Evolutionary conservation across 2,888 invertebrate species (phyloP).

Genomic region (Drosophila vallismaia): DNA sequence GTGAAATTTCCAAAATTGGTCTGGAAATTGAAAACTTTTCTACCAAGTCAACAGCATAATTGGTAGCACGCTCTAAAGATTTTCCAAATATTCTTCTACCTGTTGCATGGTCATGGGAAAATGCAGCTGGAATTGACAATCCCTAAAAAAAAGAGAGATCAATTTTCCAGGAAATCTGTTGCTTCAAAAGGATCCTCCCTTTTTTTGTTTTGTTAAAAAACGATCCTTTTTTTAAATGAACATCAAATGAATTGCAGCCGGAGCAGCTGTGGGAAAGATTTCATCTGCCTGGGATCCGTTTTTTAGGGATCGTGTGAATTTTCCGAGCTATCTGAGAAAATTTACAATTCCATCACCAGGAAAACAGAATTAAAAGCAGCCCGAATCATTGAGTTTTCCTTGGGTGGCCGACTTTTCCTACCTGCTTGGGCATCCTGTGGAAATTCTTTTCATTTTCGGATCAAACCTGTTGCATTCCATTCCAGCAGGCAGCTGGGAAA

Average conservation of each 20-base stretch:
- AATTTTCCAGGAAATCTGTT: conserved; percentile 39
- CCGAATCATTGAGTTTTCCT: background rate
- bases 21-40: conserved; percentile 8
- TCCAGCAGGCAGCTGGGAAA: conserved; percentile 1
- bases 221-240: conserved; percentile 4
- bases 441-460: background rate
- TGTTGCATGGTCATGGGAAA: conserved; percentile 31
- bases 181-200: conserved; percentile 8
- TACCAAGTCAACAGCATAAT: conserved; percentile 34
- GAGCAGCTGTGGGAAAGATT: conserved; percentile 37
- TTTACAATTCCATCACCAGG: background rate
- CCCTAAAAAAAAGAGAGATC: background rate
- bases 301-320: conserved; percentile 12
- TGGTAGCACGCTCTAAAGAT: background rate
- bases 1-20: conserved; percentile 24
- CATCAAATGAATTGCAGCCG: conserved; percentile 26
- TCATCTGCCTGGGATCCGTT: conserved; percentile 15
- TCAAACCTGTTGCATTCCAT: conserved; percentile 1
- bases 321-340: conserved; percentile 20
- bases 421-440: background rate
- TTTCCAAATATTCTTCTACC: conserved; percentile 28
- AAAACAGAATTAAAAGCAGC: background rate
- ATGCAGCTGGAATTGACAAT: conserved; percentile 15
- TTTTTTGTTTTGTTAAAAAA: conserved; percentile 15
- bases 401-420: background rate